These are phyloP conservation scores for Pachyseris speciosa DNA, from an alignment of 64 coral and sea anemone genomes.

Conservation along the genomic window DNA sequence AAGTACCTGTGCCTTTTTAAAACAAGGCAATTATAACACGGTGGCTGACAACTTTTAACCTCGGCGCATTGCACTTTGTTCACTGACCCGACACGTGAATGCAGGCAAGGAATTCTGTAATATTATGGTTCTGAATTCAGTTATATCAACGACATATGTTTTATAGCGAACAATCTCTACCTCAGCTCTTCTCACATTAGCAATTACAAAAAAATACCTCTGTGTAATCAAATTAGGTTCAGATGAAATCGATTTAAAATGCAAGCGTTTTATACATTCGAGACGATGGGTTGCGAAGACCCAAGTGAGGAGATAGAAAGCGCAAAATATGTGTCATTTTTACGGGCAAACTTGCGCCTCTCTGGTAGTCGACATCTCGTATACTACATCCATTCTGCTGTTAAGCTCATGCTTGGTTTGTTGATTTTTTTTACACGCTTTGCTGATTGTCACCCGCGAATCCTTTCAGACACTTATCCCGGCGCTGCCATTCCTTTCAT, in stretches of 20 bases:
- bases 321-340: too few species aligned
- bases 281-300: too few species aligned
- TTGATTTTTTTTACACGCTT: too few species aligned
- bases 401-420: too few species aligned
- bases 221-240: neutral
- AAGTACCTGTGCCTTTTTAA: too few species aligned
- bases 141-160: neutral
- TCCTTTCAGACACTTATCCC: neutral
- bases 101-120: neutral
- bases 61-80: neutral
- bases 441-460: too few species aligned
- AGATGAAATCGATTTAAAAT: constrained; percentile 32
- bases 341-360: too few species aligned
- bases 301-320: too few species aligned
- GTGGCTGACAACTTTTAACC: neutral
- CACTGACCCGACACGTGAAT: neutral
- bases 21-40: neutral
- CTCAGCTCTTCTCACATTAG: neutral
- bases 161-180: neutral
- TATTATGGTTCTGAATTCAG: neutral
- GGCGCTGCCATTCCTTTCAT: constrained; percentile 1
- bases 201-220: constrained; percentile 13
- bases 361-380: too few species aligned
- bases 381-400: too few species aligned
- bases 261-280: neutral